Evolutionary conservation across 2,888 invertebrate species (phyloP), one percentile per base, ranked within the genome.

Genomic region (Tyria jacobaeae): DNA sequence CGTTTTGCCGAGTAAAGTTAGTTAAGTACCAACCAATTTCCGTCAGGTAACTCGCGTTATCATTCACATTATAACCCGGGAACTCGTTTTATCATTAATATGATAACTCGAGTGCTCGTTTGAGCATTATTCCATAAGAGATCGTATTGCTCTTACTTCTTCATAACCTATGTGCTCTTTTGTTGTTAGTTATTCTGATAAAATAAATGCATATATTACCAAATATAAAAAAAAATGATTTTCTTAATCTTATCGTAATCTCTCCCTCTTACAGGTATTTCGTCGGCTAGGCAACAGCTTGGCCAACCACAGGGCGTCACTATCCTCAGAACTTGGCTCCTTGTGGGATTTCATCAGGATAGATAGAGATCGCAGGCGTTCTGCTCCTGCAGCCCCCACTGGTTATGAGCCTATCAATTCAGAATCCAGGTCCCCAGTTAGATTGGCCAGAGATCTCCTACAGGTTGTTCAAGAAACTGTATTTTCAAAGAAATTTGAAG

Each of bases 401-500:
- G 51, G 17, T 14, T 88, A 87, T 71, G 91, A 89, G 63, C 85
- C 88, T 15, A 85, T 90, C 24, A 79, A 81, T 21, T 62, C 73
- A 7, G 91, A 91, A 65, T 73, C 88, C 25, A 85, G 85, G 41
- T 88, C 92, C 1, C 94, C 94, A 0, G 89, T 87, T 0, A 75
- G 88, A 50, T 78, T 94, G 21, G 94, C 94, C 7, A 84, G 90
- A 68, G 94, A 94, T 59, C 74, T 94, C 0, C 71, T 94, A 5
- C 94, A 94, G 79, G 94, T 94, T 0, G 85, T 94, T 4, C 94
- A 94, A 68, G 94, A 94, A 60, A 94, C 94, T 0, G 90, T 94
- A 0, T 90, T 92, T 50, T 73, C 82, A 0, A 89, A 81, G 62
- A 88, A 86, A 64, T 83, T 84, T 21, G 92, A 92, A 17, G 90